Evolutionary conservation across 2,113 vertebrate genomes (phyloP).

Genomic region (Scopus umbretta): DNA sequence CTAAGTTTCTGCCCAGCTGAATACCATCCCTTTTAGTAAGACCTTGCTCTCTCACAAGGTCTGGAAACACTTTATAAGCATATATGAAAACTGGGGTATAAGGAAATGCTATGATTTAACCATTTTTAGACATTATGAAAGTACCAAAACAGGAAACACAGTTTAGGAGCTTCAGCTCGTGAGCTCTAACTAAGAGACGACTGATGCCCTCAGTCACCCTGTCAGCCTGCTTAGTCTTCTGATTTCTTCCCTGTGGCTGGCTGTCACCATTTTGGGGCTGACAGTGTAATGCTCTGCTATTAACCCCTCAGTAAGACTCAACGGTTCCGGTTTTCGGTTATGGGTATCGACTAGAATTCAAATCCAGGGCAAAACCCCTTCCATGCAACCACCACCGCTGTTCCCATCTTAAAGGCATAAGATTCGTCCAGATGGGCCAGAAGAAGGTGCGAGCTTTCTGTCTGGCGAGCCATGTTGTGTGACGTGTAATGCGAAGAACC

Average conservation of each 20-base stretch:
- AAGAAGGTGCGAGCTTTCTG: background rate
- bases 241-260: background rate
- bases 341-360: background rate
- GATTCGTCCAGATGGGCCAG: background rate
- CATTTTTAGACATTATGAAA: background rate
- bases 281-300: background rate
- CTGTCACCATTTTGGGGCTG: background rate
- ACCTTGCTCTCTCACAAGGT: background rate
- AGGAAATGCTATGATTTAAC: background rate
- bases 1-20: background rate
- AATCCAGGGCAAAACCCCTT: background rate
- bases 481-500: background rate
- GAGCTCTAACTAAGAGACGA: background rate
- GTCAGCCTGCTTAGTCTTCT: background rate
- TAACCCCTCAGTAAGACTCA: background rate
- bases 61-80: background rate
- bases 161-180: background rate
- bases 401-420: background rate
- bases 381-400: background rate
- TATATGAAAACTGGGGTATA: background rate
- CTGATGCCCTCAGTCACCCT: background rate
- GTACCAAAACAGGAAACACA: background rate
- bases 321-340: background rate
- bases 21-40: background rate
- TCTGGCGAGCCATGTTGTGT: rapidly evolving